Evolutionary conservation across 2,888 invertebrate species (phyloP), one percentile per base, ranked within the genome.

Genomic region (Leptura quadrifasciata): DNA sequence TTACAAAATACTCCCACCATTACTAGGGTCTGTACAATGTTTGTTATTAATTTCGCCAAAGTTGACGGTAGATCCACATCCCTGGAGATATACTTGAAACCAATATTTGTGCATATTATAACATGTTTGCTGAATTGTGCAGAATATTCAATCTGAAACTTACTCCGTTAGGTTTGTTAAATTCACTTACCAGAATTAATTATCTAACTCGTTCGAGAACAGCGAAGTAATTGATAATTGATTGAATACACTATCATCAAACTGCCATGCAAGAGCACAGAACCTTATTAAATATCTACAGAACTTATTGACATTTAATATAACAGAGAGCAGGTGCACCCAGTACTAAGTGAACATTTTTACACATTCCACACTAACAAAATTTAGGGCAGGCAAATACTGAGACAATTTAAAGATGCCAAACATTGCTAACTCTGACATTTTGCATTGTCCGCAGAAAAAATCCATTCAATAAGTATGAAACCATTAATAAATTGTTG

Each of bases 181-280:
- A 15, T 21, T 24, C 27, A 21, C 27, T 58, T 27, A n/a, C 15
- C n/a, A 58, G 27, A 24, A 24, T 58, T 58, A 58, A 24, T 58
- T 58, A 58, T 47, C 58, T 58, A 58, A 58, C 58, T 21, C 12
- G 58, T 24, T 58, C 58, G 24, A 58, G 24, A 27, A 58, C 58
- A n/a, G 12, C n/a, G 12, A 5, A 15, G 24, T 58, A 58, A 58
- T 58, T 58, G 58, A 58, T 58, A 58, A 24, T 21, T 58, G 24
- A 24, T 58, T 58, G 27, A 58, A 21, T n/a, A 27, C 15, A 58
- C 58, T 3, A 27, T 47, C 47, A 47, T 47, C 47, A 47, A 47
- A 47, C 47, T 47, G 4, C n/a, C 47, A 47, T 47, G n/a, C 47
- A 47, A 47, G 47, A 47, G 47, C 4, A 15, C 10, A 15, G 47